Percentiles rank a stretch among this genome's conserved stretches.
Conservation (phyloP, 2,797 vertebrate species). For the Euphonia xanthogaster region DNA sequence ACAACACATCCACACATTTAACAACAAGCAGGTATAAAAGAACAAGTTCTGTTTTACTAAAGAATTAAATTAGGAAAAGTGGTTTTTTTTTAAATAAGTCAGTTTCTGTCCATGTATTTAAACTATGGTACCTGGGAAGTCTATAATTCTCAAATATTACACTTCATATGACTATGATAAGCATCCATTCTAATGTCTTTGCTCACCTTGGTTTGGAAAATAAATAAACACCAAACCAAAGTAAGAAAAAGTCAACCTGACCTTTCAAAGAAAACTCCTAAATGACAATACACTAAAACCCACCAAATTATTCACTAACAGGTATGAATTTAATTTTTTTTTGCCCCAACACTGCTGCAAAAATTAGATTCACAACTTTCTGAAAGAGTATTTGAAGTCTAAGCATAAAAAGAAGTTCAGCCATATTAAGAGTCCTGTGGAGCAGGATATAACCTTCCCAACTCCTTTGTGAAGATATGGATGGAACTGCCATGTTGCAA, state of each 20-base stretch:
- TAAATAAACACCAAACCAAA: background rate
- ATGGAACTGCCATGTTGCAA: background rate
- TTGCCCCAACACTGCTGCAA: background rate
- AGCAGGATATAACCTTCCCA: background rate
- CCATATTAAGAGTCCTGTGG: accelerated
- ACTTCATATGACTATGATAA: background rate
- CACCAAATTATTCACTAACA: background rate
- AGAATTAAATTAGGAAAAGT: background rate
- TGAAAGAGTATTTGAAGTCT: background rate
- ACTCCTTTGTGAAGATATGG: background rate
- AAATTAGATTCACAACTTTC: background rate
- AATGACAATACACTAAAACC: background rate
- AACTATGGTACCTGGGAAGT: background rate
- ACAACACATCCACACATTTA: background rate
- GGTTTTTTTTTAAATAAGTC: accelerated
- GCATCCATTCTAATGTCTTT: background rate
- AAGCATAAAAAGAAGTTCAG: background rate
- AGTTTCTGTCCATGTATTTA: background rate
- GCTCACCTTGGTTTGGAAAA: background rate
- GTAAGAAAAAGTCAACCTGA: background rate
- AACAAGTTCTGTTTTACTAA: background rate
- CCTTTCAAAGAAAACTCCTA: background rate
- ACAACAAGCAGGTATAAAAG: background rate
- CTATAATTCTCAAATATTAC: background rate
- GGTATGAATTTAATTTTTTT: background rate